Conservation (phyloP, 1,140 invertebrate genomes). For the Zaprionus nigranus region DNA sequence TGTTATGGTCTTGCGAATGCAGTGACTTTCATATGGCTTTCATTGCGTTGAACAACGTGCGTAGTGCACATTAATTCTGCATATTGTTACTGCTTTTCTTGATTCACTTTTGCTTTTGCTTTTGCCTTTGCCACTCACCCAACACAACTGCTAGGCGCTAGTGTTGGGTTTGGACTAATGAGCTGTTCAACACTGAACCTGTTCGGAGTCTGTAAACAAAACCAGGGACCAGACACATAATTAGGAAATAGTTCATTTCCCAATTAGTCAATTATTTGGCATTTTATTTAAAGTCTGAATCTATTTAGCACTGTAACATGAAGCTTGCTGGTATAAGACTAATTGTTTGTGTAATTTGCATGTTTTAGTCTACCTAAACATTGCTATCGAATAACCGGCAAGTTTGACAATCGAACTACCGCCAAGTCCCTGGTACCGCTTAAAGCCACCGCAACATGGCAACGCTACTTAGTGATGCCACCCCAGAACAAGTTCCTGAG, state of each 20-base stretch:
- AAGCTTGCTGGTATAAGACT: not conserved
- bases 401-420: not conserved
- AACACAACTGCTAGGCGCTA: constrained; percentile 48
- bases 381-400: not conserved
- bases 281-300: not conserved
- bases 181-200: constrained; percentile 18
- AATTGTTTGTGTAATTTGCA: not conserved
- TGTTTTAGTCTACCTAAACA: not conserved
- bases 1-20: constrained; percentile 24
- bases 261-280: not conserved
- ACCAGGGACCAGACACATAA: not conserved
- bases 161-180: constrained; percentile 39
- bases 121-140: constrained; percentile 44
- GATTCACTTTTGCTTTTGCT: constrained; percentile 54
- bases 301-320: not conserved
- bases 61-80: constrained; percentile 48
- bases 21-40: constrained; percentile 18
- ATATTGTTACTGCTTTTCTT: constrained; percentile 38
- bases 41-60: constrained; percentile 44
- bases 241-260: not conserved
- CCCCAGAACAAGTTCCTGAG: too few relatives aligned
- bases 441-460: not conserved
- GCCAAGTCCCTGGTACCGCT: constrained; percentile 5
- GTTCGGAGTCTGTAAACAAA: not conserved
- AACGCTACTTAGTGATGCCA: not conserved